Evolutionary conservation across 1,140 invertebrate genomes (phyloP).

Genomic region (Araneus ventricosus): DNA sequence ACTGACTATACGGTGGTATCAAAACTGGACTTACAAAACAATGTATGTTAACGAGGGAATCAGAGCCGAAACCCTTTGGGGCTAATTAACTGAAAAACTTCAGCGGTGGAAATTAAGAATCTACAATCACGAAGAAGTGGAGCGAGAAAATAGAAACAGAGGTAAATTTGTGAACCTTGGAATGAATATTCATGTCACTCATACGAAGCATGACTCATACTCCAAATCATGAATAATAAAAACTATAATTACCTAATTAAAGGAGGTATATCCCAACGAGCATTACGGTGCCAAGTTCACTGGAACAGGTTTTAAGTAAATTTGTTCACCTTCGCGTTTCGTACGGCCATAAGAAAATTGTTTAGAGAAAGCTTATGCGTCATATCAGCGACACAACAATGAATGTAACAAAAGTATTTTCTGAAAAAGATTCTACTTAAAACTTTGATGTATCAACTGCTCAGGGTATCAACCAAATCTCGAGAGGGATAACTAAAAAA

Average conservation of each 20-base stretch:
- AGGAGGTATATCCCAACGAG: neutral
- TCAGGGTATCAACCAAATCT: too few relatives aligned
- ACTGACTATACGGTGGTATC: neutral
- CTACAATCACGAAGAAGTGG: neutral
- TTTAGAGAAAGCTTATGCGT: neutral
- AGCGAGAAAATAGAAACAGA: slow-evolving; percentile 20
- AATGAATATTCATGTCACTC: slow-evolving; percentile 38
- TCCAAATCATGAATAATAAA: neutral
- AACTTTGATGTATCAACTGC: too few relatives aligned
- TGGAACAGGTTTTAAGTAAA: neutral
- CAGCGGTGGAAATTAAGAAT: neutral
- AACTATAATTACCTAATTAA: slow-evolving; percentile 7
- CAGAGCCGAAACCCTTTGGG: slow-evolving; percentile 35
- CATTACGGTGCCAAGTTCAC: slow-evolving; percentile 21
- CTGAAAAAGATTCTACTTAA: too few relatives aligned
- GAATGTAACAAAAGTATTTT: too few relatives aligned
- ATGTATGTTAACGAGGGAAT: slow-evolving; percentile 21
- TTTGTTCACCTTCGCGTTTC: neutral
- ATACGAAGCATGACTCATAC: slow-evolving; percentile 10
- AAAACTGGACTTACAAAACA: neutral
- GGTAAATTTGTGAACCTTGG: slow-evolving; percentile 34
- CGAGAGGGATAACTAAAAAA: too few relatives aligned
- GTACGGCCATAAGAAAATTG: neutral
- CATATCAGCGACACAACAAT: too few relatives aligned
- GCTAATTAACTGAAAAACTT: slow-evolving; percentile 40